Evolutionary conservation across 1,140 invertebrate genomes (phyloP), one percentile per base, ranked within the genome.

Genomic region (Hormaphis cornu): DNA sequence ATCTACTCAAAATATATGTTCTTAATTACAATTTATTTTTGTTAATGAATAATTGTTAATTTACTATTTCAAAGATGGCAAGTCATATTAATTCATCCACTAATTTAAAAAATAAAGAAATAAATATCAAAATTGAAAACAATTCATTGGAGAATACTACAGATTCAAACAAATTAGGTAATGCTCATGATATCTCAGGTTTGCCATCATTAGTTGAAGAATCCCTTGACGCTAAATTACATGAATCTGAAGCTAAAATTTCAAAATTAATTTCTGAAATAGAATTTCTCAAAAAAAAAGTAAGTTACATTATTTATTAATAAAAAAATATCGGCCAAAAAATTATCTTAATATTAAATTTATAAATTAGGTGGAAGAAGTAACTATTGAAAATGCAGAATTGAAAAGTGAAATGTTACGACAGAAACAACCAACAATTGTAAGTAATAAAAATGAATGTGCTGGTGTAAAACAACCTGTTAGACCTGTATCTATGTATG

Each of bases 341-440:
- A n/a, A n/a, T n/a, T n/a, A n/a, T n/a, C n/a, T 50, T 50, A 22
- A 59, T 42, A 14, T 26, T 28, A 1, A 14, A 37, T 28, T 56
- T 56, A n/a, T 53, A 24, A 37, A 14, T 37, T 50, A 75, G 42
- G 78, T 87, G 2, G 84, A 89, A 73, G 82, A 84, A 72, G 77
- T 92, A 22, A 84, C 83, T 9, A 82, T 81, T 72, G 87, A 89
- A 76, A 90, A 90, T 78, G 80, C 80, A 22, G 83, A 87, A 37
- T 75, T 90, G 42, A 84, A 85, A 73, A 82, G 71, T 71, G 75
- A 77, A 12, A 76, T 83, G 69, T 77, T 80, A 61, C 76, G 70
- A 16, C 69, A 53, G 20, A 69, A 24, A 50, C 42, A 48, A n/a
- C 59, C 59, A 35, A 16, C 18, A 33, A 2, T 33, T 3, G 12